phyloP scores from a whole-genome alignment of 2,113 vertebrate genomes.

The Xyrauchen texanus region DNA sequence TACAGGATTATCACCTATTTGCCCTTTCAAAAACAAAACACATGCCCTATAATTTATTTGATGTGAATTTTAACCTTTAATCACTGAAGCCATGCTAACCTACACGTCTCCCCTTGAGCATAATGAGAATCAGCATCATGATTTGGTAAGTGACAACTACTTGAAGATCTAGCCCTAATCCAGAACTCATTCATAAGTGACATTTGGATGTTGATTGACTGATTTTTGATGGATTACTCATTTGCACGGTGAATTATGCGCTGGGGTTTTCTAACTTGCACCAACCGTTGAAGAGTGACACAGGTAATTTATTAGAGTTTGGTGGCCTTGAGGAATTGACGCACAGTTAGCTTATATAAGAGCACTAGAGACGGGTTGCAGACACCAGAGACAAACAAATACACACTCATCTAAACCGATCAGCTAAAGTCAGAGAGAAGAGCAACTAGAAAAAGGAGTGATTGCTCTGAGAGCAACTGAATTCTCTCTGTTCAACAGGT shows the following conservation, averaged over 20 bases:
- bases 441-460: neutral
- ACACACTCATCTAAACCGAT: neutral
- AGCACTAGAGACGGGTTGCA: constrained; percentile 25
- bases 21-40: neutral
- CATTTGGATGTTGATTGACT: constrained; percentile 18
- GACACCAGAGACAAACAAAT: constrained; percentile 39
- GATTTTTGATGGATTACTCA: constrained; percentile 18
- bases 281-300: constrained; percentile 12
- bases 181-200: constrained; percentile 22
- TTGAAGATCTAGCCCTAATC: constrained; percentile 40
- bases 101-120: constrained; percentile 43
- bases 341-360: constrained; percentile 59
- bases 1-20: constrained; percentile 30
- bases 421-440: neutral
- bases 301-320: constrained; percentile 14
- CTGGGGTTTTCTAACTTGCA: constrained; percentile 25
- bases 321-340: constrained; percentile 49
- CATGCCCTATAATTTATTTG: constrained; percentile 8
- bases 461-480: no score
- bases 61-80: constrained; percentile 36
- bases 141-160: constrained; percentile 23
- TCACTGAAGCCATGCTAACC: constrained; percentile 38
- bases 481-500: constrained; percentile 29
- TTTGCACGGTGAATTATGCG: constrained; percentile 5
- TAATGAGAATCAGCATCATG: constrained; percentile 22